Base-by-base conservation (phyloP, 2,113 vertebrate genomes). In the Suricata suricatta region DNA sequence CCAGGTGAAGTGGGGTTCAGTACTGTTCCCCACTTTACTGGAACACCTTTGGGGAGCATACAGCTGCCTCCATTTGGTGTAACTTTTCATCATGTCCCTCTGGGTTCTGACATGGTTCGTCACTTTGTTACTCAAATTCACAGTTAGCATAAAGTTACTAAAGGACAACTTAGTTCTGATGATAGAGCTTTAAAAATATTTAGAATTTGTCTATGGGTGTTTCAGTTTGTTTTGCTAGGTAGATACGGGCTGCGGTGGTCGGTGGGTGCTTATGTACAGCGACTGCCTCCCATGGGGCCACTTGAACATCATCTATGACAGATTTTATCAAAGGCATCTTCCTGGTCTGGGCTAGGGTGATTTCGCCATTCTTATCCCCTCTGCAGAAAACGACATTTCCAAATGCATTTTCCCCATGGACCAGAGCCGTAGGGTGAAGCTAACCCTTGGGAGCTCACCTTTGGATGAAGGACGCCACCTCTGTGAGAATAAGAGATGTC, bases 401-500 rank as follows among this genome's bases (percentile, higher is more conserved):
- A 1, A 27, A 4, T 7, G 10, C 10, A 0, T 33, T 60, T 69
- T 38, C 33, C 12, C 11, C 33, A 66, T 1, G 17, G 63, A 2
- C 5, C 8, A 10, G 10, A 44, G 27, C 7, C 3, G 1, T 44
- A 0, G 29, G 14, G 15, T 15, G 38, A 4, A 1, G 33, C 52
- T 25, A 2, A 8, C 2, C 10, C 25, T 11, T 11, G 3, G 0
- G 4, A 0, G 14, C 92, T 97, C 95, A 99, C 99, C 99, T 99
- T 93, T 98, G 97, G 72, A 99, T 97, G 69, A 99, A 99, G 21
- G 93, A 79, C 57, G 99, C 76, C 0, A 98, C 99, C 76, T 99
- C 99, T 10, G 3, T 93, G 88, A 99, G 97, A 15, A 99, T 41
- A 74, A 98, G 98, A 0, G 95, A 19, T 0, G 98, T 97, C 7